Evolutionary conservation across 2,113 vertebrate genomes (phyloP), one percentile per base, ranked within the genome.

Genomic region (Stigmatopora nigra): DNA sequence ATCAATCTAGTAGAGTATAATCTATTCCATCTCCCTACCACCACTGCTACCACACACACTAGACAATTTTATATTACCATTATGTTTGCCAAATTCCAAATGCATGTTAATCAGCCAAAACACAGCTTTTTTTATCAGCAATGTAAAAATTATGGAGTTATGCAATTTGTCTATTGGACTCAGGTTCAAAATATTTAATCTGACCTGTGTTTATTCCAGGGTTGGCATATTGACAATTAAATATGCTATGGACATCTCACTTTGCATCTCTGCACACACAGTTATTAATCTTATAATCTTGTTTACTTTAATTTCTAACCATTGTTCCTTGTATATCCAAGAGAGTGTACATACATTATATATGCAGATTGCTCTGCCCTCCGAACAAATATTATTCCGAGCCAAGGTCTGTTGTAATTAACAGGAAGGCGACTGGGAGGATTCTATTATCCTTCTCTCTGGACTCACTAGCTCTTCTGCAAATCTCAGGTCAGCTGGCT

Each of bases 371-470:
- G 69, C 36, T 48, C 44, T 69, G 68, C 62, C 67, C 67, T 68
- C 74, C 51, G 73, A 84, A 82, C 79, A 85, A 84, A 88, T 86
- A 88, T 88, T 86, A 86, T 84, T 83, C 76, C 75, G 77, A 83
- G 80, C 69, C 74, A 79, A 78, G 82, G 75, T 83, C 82, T 79
- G 76, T 63, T 72, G 77, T 88, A 89, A 89, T 88, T 88, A 89
- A 85, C 81, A 78, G 76, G 77, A 86, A 79, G 79, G 74, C 71
- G 48, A 74, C 72, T 70, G 68, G 72, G 83, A 75, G 78, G 83
- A 89, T 89, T 87, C 73, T 85, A 87, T 88, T 88, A 84, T 86
- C 82, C 71, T 48, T 74, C 72, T 80, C 81, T 75, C 80, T 53
- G 68, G 82, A 86, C 74, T 71, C 70, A 64, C 67, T 49, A 64